Evolutionary conservation across 2,888 invertebrate genomes (phyloP).

Genomic region (Antheraea assamensis): DNA sequence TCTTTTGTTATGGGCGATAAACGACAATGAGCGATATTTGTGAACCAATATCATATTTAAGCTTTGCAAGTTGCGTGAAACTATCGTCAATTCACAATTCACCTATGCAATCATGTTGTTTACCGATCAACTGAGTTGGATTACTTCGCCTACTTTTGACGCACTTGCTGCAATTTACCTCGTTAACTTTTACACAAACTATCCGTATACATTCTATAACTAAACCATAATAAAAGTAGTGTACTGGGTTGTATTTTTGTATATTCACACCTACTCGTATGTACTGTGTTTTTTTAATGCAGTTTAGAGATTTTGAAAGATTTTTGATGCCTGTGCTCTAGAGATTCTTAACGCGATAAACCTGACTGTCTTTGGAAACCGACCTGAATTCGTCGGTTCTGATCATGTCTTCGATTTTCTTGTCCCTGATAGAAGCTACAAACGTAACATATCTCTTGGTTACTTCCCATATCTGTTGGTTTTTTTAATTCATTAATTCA

Average conservation of each 20-base stretch:
- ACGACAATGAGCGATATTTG: not conserved
- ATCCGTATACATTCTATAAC: not conserved
- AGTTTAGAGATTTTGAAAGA: no score
- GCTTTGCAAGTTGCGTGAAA: not conserved
- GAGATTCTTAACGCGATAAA: no score
- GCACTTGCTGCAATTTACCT: not conserved
- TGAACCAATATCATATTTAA: not conserved
- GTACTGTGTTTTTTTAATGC: no score
- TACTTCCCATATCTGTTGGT: no score
- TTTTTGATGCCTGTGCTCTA: no score
- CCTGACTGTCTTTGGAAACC: no score
- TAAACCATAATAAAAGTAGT: no score
- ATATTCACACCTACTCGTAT: not conserved
- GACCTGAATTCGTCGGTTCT: no score
- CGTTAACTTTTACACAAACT: not conserved
- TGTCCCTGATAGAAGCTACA: no score
- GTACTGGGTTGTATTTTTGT: not conserved
- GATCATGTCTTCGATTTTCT: no score
- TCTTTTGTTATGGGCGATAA: no score
- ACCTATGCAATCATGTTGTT: conserved; percentile 5
- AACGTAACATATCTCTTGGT: no score
- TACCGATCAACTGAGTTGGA: conserved; percentile 30
- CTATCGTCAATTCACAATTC: not conserved
- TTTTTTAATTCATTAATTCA: not conserved
- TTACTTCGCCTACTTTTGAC: conserved; percentile 16